These are phyloP conservation scores for Yoshiicerus persimilis DNA, from an alignment of 1,140 invertebrate genomes.

Conservation along the genomic window DNA sequence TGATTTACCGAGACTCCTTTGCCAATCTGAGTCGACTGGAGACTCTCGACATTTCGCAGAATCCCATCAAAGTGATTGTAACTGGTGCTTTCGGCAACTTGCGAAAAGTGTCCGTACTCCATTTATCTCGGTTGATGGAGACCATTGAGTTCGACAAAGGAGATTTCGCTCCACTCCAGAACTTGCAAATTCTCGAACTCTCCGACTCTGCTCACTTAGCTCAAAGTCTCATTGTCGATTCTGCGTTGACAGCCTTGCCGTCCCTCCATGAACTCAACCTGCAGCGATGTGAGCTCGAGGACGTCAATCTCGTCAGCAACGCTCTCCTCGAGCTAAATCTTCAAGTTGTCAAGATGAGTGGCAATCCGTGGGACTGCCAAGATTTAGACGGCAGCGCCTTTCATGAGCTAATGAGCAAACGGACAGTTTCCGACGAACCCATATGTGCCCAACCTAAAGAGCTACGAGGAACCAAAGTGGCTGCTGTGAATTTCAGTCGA, in stretches of 20 bases:
- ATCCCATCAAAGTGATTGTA: constrained; percentile 68
- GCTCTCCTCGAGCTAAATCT: constrained; percentile 57
- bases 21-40: constrained; percentile 53
- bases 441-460: constrained; percentile 39
- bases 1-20: constrained; percentile 53
- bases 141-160: constrained; percentile 56
- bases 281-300: constrained; percentile 52
- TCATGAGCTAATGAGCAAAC: constrained; percentile 31
- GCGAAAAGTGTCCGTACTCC: constrained; percentile 64
- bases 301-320: constrained; percentile 32
- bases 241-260: constrained; percentile 58
- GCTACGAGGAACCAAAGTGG: constrained; percentile 35
- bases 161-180: constrained; percentile 64
- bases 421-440: constrained; percentile 37
- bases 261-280: constrained; percentile 65
- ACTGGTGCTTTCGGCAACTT: constrained; percentile 68
- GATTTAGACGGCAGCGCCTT: constrained; percentile 22
- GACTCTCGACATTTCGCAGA: constrained; percentile 74
- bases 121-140: constrained; percentile 67
- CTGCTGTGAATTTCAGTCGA: not conserved
- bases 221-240: constrained; percentile 66
- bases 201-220: constrained; percentile 71
- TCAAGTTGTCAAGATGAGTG: constrained; percentile 54
- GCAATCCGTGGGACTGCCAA: constrained; percentile 56
- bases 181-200: constrained; percentile 70